These are phyloP conservation scores for Tangara arthus DNA, from an alignment of 2,797 vertebrate species.

Conservation along the genomic window DNA sequence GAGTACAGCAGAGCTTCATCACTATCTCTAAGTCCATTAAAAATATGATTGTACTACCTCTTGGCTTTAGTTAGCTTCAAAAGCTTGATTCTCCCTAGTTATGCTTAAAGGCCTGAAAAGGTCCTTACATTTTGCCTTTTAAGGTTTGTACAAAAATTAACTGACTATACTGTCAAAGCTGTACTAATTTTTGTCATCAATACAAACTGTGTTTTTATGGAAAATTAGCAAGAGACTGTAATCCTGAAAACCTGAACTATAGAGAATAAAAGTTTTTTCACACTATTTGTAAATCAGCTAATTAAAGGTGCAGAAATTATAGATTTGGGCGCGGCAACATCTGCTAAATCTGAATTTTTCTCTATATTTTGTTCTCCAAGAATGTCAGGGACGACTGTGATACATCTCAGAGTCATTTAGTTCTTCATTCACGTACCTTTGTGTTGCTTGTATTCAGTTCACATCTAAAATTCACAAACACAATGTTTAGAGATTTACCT, in stretches of 20 bases:
- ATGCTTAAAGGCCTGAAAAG: neutral
- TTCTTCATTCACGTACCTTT: neutral
- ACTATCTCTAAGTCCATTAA: neutral
- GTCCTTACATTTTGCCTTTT: neutral
- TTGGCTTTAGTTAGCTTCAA: neutral
- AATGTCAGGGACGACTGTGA: fast-evolving
- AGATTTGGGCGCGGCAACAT: neutral
- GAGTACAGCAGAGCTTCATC: neutral
- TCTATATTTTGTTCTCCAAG: neutral
- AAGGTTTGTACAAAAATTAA: neutral
- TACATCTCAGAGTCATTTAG: neutral
- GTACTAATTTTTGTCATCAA: neutral
- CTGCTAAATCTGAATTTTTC: neutral
- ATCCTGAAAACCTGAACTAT: neutral
- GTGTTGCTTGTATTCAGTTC: neutral
- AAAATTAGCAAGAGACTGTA: neutral
- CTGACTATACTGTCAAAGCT: neutral
- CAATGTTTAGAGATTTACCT: neutral
- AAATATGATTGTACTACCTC: neutral
- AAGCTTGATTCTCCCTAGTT: neutral
- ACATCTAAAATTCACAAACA: neutral
- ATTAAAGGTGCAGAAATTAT: neutral
- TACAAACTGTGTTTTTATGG: neutral
- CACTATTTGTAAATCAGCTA: neutral
- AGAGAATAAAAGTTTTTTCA: neutral